Percentiles rank a stretch among this genome's conserved stretches.
Evolutionary conservation across 1,140 invertebrate genomes (phyloP).

Genomic region (Drosophila chauvacae): DNA sequence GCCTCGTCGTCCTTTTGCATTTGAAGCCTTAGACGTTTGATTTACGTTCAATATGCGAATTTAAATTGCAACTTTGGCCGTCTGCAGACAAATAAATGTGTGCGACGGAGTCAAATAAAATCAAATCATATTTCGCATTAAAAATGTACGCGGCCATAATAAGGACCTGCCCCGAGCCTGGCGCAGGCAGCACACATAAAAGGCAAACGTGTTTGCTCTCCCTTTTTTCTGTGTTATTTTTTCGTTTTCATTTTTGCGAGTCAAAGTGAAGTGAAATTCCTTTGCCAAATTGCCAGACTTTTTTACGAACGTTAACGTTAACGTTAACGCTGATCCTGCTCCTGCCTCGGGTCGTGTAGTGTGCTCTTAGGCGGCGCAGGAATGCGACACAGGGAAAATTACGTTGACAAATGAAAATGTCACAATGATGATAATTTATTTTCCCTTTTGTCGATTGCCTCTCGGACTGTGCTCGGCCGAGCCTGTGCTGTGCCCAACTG

Average conservation of each 20-base stretch:
- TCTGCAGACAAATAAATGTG: conserved; percentile 65
- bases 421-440: conserved; percentile 82
- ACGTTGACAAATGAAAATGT: conserved; percentile 82
- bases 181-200: conserved; percentile 48
- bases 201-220: conserved; percentile 49
- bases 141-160: conserved; percentile 61
- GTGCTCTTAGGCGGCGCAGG: conserved; percentile 70
- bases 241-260: background rate
- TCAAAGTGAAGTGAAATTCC: conserved; percentile 70
- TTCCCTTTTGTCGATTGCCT: conserved; percentile 75
- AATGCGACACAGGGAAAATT: conserved; percentile 74
- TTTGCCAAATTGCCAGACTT: conserved; percentile 62
- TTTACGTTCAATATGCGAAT: conserved; percentile 73
- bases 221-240: background rate
- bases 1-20: conserved; percentile 41
- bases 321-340: conserved; percentile 36
- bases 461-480: conserved; percentile 12
- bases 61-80: conserved; percentile 68
- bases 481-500: conserved; percentile 19
- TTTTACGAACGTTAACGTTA: conserved; percentile 27
- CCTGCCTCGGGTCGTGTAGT: conserved; percentile 46
- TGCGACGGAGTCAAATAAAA: conserved; percentile 50
- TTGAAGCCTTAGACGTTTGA: conserved; percentile 69
- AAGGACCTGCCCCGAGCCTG: conserved; percentile 42
- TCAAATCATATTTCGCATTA: conserved; percentile 74